Conservation (phyloP, 2,113 vertebrate species). For the Pluvialis apricaria region DNA sequence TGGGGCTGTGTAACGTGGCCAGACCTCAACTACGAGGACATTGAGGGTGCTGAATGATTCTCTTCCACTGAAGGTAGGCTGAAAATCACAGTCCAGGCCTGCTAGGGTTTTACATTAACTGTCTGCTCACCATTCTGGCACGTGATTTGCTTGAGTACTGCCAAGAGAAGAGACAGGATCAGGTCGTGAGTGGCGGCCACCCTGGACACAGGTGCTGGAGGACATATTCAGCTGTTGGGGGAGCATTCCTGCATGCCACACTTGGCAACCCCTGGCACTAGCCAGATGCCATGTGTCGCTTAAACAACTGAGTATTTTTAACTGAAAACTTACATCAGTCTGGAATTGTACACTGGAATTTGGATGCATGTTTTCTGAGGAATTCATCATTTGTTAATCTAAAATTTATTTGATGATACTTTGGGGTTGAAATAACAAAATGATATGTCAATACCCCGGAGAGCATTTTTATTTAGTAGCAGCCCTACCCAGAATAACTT, state of each 20-base stretch:
- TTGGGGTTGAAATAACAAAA: background rate
- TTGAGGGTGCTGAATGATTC: background rate
- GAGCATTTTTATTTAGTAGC: background rate
- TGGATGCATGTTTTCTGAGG: background rate
- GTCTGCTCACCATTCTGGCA: rapidly evolving
- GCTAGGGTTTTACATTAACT: background rate
- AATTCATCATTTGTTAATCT: background rate
- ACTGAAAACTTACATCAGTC: background rate
- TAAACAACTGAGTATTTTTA: background rate
- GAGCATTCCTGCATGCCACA: background rate
- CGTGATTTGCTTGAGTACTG: background rate
- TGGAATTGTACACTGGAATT: background rate
- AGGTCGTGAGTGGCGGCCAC: rapidly evolving
- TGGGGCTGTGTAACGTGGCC: background rate
- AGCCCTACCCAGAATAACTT: background rate
- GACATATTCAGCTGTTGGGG: background rate
- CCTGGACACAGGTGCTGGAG: background rate
- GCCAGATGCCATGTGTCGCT: background rate
- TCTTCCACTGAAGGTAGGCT: background rate
- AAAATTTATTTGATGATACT: background rate
- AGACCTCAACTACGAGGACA: background rate
- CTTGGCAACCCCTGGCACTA: background rate
- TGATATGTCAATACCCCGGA: background rate
- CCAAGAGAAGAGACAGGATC: background rate
- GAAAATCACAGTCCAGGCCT: background rate